A percentile compares a stretch with the other conserved stretches of the same genome.
Conservation (phyloP, 2,797 vertebrate genomes). For the Catharus ustulatus region DNA sequence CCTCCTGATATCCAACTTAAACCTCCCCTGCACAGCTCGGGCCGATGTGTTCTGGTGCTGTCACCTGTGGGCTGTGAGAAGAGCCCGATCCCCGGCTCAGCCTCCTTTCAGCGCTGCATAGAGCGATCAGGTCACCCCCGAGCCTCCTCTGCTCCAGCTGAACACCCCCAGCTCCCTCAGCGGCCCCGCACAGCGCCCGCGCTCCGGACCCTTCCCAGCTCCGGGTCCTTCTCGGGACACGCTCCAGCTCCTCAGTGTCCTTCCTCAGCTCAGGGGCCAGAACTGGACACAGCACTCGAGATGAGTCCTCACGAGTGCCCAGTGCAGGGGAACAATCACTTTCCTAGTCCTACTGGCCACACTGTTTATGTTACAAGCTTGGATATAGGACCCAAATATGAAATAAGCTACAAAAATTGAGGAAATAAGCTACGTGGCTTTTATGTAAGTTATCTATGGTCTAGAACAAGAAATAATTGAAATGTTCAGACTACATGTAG, state of each 20-base stretch:
- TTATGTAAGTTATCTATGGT: background rate
- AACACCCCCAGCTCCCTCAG: background rate
- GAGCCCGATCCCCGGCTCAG: accelerated
- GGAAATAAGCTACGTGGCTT: background rate
- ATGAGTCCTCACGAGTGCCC: background rate
- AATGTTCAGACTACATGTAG: background rate
- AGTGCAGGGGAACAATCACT: background rate
- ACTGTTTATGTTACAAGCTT: background rate
- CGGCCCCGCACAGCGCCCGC: accelerated
- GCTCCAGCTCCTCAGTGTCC: background rate
- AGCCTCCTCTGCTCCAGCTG: background rate
- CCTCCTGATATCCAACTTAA: background rate
- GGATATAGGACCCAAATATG: background rate
- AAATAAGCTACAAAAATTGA: background rate
- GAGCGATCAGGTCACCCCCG: background rate
- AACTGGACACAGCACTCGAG: background rate
- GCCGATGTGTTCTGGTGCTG: background rate
- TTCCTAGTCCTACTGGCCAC: background rate
- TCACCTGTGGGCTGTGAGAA: background rate
- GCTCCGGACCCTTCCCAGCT: background rate
- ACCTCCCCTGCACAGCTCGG: too few relatives aligned
- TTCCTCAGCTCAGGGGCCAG: background rate
- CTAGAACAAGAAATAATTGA: background rate
- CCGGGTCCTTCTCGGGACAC: accelerated
- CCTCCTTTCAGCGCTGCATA: background rate